Evolutionary conservation across 2,113 vertebrate genomes (phyloP), one percentile per base, ranked within the genome.

Genomic region (Larimichthys crocea): DNA sequence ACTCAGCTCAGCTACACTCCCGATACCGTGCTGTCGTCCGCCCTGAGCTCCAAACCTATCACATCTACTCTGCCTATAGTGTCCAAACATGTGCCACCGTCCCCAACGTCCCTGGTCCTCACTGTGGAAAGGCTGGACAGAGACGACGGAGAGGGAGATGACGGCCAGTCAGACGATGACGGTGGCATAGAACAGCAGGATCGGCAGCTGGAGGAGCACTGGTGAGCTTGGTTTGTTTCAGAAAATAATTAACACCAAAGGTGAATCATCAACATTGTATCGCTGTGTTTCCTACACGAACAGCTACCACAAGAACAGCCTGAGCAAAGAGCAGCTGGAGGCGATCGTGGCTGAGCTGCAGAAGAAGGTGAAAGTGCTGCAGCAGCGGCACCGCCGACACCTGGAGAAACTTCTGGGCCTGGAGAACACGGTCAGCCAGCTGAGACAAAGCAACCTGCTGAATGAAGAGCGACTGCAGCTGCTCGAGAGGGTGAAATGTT

Each of bases 1-100:
- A 3, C 76, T 0, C 56, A 74, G 63, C 35, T 89, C 57, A 63
- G 29, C 79, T 73, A 89, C 60, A 42, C 89, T 31, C 88, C 93
- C 0, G 92, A 96, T 4, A 96, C 94, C 0, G 84, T 95, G 10
- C 78, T 96, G 35, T 95, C 95, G 0, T 90, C 95, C 0, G 94
- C 96, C 2, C 87, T 96, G 19, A 91, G 91, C 62, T 68, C 88
- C 20, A 78, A 89, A 3, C 96, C 96, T 83, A 93, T 96, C 15
- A 74, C 93, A 0, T 96, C 96, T 6, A 95, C 94, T 0, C 71
- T 96, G 22, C 95, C 96, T 1, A 94, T 95, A 0, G 90, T 95
- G 12, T 95, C 95, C 20, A 95, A 94, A 62, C 91, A 94, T 2
- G 29, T 56, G 2, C 9, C 82, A 0, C 52, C 88, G 0, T 11